These are phyloP conservation scores for Pandemis heparana DNA, from an alignment of 2,888 invertebrate genomes.

Conservation along the genomic window DNA sequence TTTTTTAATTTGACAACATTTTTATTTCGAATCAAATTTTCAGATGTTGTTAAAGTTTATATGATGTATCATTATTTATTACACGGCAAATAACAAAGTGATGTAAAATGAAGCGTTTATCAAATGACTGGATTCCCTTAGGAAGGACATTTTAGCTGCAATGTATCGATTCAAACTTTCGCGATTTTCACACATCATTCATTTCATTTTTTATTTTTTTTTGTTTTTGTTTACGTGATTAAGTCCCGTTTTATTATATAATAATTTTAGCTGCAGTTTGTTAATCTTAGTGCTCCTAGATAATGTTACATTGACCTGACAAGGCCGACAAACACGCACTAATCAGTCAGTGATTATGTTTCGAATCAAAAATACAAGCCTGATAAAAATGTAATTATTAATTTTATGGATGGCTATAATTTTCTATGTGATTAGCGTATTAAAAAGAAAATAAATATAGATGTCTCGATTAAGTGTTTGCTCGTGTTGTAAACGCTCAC, in stretches of 20 bases:
- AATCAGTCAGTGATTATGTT: neutral
- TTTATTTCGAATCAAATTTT: too few relatives aligned
- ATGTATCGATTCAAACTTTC: too few relatives aligned
- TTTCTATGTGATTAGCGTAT: neutral
- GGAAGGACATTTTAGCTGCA: neutral
- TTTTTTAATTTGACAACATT: too few relatives aligned
- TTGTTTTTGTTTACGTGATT: too few relatives aligned
- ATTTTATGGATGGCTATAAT: neutral
- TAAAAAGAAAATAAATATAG: too few relatives aligned
- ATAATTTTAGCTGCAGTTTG: neutral
- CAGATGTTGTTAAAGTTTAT: too few relatives aligned
- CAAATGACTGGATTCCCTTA: neutral
- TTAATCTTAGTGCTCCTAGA: neutral
- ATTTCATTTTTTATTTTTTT: too few relatives aligned
- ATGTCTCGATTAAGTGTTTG: neutral
- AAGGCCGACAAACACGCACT: neutral
- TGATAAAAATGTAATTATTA: neutral
- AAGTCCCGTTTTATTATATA: neutral
- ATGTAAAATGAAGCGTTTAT: too few relatives aligned
- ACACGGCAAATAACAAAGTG: too few relatives aligned
- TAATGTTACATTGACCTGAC: neutral
- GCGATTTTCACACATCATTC: too few relatives aligned
- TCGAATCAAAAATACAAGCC: neutral
- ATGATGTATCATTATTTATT: too few relatives aligned
- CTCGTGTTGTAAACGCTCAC: neutral